phyloP scores from a whole-genome alignment of 1,140 invertebrate genomes.

The Helicorthomorpha holstii region DNA sequence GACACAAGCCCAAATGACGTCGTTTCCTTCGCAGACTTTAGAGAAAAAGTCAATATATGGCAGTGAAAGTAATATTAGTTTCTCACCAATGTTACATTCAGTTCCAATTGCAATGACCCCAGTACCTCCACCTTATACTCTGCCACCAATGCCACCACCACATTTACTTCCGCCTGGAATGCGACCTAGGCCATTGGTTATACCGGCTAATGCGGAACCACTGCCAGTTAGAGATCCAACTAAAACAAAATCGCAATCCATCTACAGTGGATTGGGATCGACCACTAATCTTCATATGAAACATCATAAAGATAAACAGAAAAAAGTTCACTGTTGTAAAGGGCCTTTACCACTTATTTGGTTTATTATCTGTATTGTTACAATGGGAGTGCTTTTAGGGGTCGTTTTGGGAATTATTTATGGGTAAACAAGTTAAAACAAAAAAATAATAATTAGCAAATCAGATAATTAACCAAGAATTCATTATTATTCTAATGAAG shows the following conservation, averaged over 20 bases:
- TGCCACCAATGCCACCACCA: conserved; percentile 7
- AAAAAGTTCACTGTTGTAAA: neutral
- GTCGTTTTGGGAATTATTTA: conserved; percentile 3
- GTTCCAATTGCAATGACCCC: neutral
- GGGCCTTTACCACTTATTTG: neutral
- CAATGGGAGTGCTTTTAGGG: conserved; percentile 5
- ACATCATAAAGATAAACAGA: neutral
- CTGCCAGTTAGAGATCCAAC: conserved; percentile 5
- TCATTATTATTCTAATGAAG: too few relatives aligned
- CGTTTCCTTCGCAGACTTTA: neutral
- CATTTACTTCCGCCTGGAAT: conserved; percentile 5
- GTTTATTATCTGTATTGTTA: conserved; percentile 1
- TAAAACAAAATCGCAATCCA: neutral
- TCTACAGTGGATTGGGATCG: neutral
- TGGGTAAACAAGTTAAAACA: too few relatives aligned
- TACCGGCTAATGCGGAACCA: conserved; percentile 7
- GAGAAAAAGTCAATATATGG: conserved; percentile 2
- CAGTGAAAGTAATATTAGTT: too few relatives aligned
- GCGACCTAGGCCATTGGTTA: conserved; percentile 4
- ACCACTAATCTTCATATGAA: neutral
- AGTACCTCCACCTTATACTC: neutral
- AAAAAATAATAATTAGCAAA: too few relatives aligned
- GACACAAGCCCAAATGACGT: too few relatives aligned
- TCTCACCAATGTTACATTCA: neutral
- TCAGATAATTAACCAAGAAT: too few relatives aligned